Base-by-base conservation (phyloP, 2,113 vertebrate species). In the Silurus meridionalis region DNA sequence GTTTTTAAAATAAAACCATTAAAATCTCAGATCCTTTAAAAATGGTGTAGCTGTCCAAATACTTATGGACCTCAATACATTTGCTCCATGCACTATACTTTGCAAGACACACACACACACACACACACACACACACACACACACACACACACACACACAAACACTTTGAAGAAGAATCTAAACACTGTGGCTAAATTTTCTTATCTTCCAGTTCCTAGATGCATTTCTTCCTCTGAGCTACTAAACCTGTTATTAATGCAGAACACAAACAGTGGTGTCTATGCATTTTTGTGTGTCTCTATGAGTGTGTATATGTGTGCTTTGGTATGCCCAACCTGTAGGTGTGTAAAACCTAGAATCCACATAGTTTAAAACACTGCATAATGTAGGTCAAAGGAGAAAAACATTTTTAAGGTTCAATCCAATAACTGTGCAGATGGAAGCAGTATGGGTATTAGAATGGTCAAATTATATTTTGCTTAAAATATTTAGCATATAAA, bases 141-240 rank as follows among this genome's bases (percentile, higher is more conserved):
- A 77, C 83, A n/a, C 21, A 72, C 15, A 77, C 8, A 77, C 83
- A 82, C 60, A 58, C 63, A 57, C 25, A 64, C 83, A 57, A 72
- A 25, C 23, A 82, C 61, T 25, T 46, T 52, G 80, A 74, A 85
- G 50, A 57, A 74, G 78, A 84, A 89, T 89, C 83, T 83, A 89
- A 89, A 85, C 78, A 89, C 57, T 75, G 67, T 15, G 17, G 25
- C 83, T 83, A 87, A 85, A 87, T 85, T 85, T 83, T 87, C 53
- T 87, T 64, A 89, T 87, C 86, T 87, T 85, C 83, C 11, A 55
- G 63, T 83, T 82, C n/a, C 74, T 81, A 85, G 58, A 63, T 52
- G 66, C 55, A 21, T 88, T 85, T 85, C 66, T 66, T 79, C 9
- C 79, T 84, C 48, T n/a, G 85, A 79, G 81, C 71, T 72, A 63